Percentiles rank a stretch among this genome's conserved stretches.
phyloP scores from a whole-genome alignment of 2,797 vertebrate species.

The Phataginus tricuspis region DNA sequence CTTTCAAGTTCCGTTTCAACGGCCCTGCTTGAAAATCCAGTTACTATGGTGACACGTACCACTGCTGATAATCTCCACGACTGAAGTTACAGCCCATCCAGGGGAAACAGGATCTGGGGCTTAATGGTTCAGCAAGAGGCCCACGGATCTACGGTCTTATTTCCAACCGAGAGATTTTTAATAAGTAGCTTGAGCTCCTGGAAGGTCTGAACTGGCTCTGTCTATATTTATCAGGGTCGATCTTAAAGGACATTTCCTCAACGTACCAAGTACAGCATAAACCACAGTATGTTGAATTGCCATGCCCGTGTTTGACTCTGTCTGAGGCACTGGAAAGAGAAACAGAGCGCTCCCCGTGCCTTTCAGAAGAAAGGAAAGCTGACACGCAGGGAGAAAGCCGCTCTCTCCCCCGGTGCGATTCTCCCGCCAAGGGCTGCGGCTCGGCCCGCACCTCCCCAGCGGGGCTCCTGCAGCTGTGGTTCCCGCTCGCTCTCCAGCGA shows the following conservation, averaged over 20 bases:
- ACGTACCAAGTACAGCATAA: constrained; percentile 19
- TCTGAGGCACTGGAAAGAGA: not conserved
- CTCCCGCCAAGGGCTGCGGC: not conserved
- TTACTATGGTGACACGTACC: constrained; percentile 73
- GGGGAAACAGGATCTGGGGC: constrained; percentile 31
- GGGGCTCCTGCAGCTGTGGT: not conserved
- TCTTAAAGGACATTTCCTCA: constrained; percentile 30
- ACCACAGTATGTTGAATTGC: not conserved
- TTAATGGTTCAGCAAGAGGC: constrained; percentile 70
- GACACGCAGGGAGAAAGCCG: not conserved
- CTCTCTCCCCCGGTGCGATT: no score
- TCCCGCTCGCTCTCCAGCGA: not conserved
- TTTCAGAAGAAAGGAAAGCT: constrained; percentile 34
- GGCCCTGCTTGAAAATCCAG: constrained; percentile 64
- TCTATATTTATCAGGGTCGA: constrained; percentile 59
- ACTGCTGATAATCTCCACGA: constrained; percentile 57
- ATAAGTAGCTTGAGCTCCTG: constrained; percentile 61
- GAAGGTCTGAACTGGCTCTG: not conserved
- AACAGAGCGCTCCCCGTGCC: not conserved
- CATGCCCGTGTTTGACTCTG: not conserved
- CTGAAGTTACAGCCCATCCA: constrained; percentile 48
- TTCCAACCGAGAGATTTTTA: constrained; percentile 68
- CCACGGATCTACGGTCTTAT: constrained; percentile 58
- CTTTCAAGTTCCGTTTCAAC: constrained; percentile 70
- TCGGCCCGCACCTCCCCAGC: not conserved